Evolutionary conservation across 1,140 invertebrate species (phyloP).

Genomic region (Frieseomelitta varia): DNA sequence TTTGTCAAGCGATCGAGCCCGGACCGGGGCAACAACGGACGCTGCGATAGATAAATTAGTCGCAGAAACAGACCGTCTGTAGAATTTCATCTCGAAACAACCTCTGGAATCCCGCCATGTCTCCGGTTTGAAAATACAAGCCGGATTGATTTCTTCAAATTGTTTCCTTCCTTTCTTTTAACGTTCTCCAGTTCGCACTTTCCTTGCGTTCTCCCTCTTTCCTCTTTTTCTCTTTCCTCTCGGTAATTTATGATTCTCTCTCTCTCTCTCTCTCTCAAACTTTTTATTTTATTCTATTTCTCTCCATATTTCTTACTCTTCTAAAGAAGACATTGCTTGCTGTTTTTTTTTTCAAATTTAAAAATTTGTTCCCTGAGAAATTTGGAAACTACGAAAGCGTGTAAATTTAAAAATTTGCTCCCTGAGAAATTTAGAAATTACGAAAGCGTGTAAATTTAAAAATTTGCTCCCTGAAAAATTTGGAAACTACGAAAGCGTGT

Average conservation of each 20-base stretch:
- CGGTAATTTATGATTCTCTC: background rate
- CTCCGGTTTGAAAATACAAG: constrained; percentile 28
- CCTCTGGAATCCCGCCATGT: background rate
- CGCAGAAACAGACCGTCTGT: constrained; percentile 4
- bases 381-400: too few relatives aligned
- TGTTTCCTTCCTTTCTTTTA: background rate
- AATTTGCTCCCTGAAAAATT: too few relatives aligned
- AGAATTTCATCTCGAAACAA: constrained; percentile 36
- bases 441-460: too few relatives aligned
- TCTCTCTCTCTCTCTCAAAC: background rate
- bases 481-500: too few relatives aligned
- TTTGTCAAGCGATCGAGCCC: constrained; percentile 8
- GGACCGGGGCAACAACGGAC: background rate
- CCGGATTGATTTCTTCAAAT: background rate
- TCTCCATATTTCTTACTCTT: background rate
- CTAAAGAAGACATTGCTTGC: background rate
- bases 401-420: too few relatives aligned
- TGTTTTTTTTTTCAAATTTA: background rate
- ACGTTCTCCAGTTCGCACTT: background rate
- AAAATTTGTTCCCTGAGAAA: too few relatives aligned
- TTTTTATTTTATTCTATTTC: background rate
- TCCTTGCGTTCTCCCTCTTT: too few relatives aligned
- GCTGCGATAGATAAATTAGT: constrained; percentile 36
- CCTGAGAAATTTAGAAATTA: too few relatives aligned
- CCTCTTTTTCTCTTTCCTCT: background rate